Base-by-base conservation (phyloP, 2,113 vertebrate species). In the Hucho hucho region DNA sequence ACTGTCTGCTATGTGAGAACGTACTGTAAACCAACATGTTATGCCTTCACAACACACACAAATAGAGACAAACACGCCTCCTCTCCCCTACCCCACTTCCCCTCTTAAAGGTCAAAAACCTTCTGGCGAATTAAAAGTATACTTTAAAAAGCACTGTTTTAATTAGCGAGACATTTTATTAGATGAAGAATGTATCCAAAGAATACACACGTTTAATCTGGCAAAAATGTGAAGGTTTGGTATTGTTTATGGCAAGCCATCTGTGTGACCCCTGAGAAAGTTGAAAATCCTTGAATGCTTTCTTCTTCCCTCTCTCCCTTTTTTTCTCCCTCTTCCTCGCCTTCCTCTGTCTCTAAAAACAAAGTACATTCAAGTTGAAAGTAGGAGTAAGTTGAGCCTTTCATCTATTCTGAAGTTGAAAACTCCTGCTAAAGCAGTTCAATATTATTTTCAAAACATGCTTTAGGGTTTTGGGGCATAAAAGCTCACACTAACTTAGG, bases 91-190 rank as follows among this genome's bases (percentile, higher is more conserved):
- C 82, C 88, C 84, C 47, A 76, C 75, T 83, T 77, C 72, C 88
- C 81, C 85, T 90, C 75, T 61, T 74, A 86, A 74, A 81, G 86
- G 89, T 91, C 87, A 88, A 88, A 90, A 83, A 86, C 88, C 92
- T 92, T 91, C 90, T 93, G 91, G 91, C 72, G 88, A 89, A 89
- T 89, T 87, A 78, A 77, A 88, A 76, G 85, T 90, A 91, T 85
- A 88, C 88, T 91, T 90, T 88, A 88, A 90, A 43, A 88, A 86
- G 83, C 82, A 53, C 83, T 85, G 80, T 85, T 90, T 91, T 89
- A 90, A 93, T 92, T 92, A 92, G 78, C 78, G 64, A 72, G 76
- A 87, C 81, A 81, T 89, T 91, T 91, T 91, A 92, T 91, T 91
- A 84, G 83, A 90, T 83, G 83, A 91, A 73, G 89, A 88, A 88